phyloP scores from a whole-genome alignment of 1,140 invertebrate species.

The Drosophila pectinifera region DNA sequence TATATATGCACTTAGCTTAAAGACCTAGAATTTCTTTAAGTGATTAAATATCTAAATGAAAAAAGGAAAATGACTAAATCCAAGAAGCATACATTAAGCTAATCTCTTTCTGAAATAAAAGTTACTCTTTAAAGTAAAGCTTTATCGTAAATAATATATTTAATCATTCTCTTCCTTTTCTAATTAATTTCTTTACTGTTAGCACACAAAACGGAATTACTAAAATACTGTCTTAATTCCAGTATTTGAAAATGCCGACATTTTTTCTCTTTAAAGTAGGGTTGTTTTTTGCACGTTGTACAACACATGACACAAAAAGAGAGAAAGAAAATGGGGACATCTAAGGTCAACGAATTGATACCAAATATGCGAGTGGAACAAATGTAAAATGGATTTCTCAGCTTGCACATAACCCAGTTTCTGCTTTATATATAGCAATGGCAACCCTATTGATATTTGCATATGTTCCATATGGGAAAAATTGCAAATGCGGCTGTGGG shows the following conservation, averaged over 20 bases:
- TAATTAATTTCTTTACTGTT: too few species aligned
- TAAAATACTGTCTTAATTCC: too few species aligned
- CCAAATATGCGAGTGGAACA: constrained; percentile 34
- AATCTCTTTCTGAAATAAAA: too few species aligned
- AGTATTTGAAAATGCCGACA: neutral
- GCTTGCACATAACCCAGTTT: constrained; percentile 53
- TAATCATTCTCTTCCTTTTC: too few species aligned
- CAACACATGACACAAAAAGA: neutral
- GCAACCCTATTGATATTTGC: constrained; percentile 55
- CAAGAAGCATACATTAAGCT: neutral
- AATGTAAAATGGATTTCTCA: constrained; percentile 38
- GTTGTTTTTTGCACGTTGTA: neutral
- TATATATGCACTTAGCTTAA: neutral
- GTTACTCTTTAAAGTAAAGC: too few species aligned
- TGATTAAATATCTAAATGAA: neutral
- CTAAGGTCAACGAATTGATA: constrained; percentile 28
- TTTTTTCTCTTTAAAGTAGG: constrained; percentile 3
- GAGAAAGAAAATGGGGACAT: constrained; percentile 9
- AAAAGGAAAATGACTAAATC: neutral
- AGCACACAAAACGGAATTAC: too few species aligned
- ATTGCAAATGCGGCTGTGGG: constrained; percentile 30
- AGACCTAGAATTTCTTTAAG: constrained; percentile 2
- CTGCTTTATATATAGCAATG: constrained; percentile 43
- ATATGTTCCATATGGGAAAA: constrained; percentile 57
- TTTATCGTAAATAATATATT: too few species aligned